These are phyloP conservation scores for Aldabrachelys gigantea DNA, from an alignment of 2,113 vertebrate genomes.

Conservation along the genomic window DNA sequence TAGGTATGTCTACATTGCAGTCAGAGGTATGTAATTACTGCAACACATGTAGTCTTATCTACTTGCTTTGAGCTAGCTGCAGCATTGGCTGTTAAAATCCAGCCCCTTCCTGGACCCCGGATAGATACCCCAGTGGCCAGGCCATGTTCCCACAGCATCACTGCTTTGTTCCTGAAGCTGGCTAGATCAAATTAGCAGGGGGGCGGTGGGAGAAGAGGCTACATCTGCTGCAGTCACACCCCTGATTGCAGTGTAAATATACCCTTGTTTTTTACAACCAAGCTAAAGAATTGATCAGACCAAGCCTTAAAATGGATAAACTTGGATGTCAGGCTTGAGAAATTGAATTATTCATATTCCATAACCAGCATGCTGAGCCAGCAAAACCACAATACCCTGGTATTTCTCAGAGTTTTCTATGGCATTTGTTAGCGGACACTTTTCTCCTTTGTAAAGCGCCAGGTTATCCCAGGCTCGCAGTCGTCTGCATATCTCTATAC, in stretches of 20 bases:
- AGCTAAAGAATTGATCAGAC: neutral
- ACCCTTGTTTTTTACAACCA: neutral
- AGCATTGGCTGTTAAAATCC: no score
- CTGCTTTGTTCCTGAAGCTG: neutral
- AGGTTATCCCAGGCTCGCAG: neutral
- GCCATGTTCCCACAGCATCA: neutral
- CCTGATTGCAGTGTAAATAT: no score
- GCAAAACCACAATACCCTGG: neutral
- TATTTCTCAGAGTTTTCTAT: neutral
- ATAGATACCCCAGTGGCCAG: no score
- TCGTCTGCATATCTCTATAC: neutral
- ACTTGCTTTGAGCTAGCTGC: no score
- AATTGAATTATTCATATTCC: neutral
- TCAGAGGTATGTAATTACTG: no score
- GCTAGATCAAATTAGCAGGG: neutral
- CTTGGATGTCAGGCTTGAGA: neutral
- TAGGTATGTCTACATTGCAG: no score
- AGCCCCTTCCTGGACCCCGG: no score
- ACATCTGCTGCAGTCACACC: no score
- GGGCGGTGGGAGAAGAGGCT: no score
- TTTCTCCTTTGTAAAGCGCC: neutral
- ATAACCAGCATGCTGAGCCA: neutral
- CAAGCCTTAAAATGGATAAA: neutral
- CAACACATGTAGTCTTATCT: no score
- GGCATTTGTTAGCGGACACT: neutral